These are phyloP conservation scores for Azemiops feae DNA, from an alignment of 2,113 vertebrate species.

Conservation along the genomic window DNA sequence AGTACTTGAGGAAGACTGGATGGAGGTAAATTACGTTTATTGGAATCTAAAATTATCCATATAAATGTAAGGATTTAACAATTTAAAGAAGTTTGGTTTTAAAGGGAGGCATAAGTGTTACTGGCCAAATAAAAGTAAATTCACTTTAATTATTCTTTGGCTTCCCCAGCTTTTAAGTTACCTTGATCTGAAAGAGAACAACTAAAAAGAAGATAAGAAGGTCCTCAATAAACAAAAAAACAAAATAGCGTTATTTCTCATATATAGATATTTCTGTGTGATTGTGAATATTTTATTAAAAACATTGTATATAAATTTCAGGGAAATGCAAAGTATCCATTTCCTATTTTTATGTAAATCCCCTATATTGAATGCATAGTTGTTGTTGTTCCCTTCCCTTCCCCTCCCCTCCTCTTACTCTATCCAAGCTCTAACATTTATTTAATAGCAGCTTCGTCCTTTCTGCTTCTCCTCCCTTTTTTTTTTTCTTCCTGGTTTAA, in stretches of 20 bases:
- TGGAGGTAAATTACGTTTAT: slow-evolving; percentile 62
- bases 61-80: slow-evolving; percentile 2
- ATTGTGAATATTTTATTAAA: too few relatives aligned
- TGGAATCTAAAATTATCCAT: background rate
- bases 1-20: slow-evolving; percentile 71
- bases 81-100: background rate
- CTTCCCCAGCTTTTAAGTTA: background rate
- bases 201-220: background rate
- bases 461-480: too few relatives aligned
- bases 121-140: background rate
- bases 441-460: too few relatives aligned
- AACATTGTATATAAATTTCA: too few relatives aligned
- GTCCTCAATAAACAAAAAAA: background rate
- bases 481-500: too few relatives aligned
- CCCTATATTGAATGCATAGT: too few relatives aligned
- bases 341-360: too few relatives aligned
- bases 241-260: background rate
- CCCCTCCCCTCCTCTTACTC: too few relatives aligned
- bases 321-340: too few relatives aligned
- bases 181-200: background rate
- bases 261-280: too few relatives aligned
- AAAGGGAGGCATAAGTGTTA: background rate
- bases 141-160: background rate
- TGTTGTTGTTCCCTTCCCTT: too few relatives aligned
- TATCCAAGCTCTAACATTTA: too few relatives aligned